These are phyloP conservation scores for Melanargia galathea DNA, from an alignment of 2,888 invertebrate genomes.

Conservation along the genomic window DNA sequence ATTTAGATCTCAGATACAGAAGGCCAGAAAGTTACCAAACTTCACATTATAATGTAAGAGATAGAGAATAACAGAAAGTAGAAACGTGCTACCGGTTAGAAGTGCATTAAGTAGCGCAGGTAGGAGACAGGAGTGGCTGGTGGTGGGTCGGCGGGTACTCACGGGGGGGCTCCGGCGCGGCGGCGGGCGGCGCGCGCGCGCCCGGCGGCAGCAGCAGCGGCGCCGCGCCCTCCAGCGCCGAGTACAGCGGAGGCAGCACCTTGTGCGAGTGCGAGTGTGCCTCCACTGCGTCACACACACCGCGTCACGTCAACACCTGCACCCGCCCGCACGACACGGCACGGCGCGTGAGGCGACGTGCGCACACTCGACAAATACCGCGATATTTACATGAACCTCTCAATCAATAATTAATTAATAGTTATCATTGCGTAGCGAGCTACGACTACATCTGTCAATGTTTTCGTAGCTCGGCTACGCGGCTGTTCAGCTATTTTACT, in stretches of 20 bases:
- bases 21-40: too few species aligned
- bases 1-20: too few species aligned
- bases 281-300: conserved; percentile 68
- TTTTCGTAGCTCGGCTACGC: too few species aligned
- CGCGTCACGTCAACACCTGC: conserved; percentile 32
- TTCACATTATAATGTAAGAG: too few species aligned
- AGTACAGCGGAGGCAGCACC: conserved; percentile 78
- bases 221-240: conserved; percentile 65
- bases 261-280: conserved; percentile 58
- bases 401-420: too few species aligned
- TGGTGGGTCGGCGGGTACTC: not conserved
- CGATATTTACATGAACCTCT: not conserved
- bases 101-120: not conserved
- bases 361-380: not conserved
- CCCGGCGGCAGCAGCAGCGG: conserved; percentile 60
- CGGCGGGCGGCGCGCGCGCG: conserved; percentile 50
- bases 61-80: too few species aligned
- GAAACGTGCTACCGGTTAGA: too few species aligned
- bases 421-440: too few species aligned
- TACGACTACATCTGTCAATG: too few species aligned
- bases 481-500: too few species aligned
- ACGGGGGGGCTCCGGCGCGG: conserved; percentile 49
- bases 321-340: conserved; percentile 21
- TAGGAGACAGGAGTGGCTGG: not conserved
- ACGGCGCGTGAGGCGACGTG: conserved; percentile 10